phyloP scores from a whole-genome alignment of 2,797 vertebrate species.

The Pteronotus mesoamericanus region DNA sequence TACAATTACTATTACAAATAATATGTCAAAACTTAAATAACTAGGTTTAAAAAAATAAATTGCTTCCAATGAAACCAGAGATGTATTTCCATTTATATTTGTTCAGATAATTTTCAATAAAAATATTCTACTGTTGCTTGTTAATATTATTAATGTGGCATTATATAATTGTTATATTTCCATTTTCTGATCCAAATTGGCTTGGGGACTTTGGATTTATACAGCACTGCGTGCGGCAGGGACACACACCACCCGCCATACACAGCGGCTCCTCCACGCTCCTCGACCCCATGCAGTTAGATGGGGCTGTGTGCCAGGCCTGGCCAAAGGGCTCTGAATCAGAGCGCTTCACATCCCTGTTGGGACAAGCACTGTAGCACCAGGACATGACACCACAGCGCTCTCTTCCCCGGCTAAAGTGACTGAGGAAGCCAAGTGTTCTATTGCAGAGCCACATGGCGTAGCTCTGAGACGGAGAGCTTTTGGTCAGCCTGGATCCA shows the following conservation, averaged over 20 bases:
- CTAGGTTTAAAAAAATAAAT: not conserved
- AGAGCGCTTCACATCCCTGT: not conserved
- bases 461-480: not conserved
- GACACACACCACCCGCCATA: not conserved
- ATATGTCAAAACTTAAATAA: conserved; percentile 16
- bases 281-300: not conserved
- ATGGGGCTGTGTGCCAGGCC: not conserved
- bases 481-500: not conserved
- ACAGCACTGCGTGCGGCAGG: not conserved
- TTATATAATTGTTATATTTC: not conserved
- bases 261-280: not conserved
- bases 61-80: conserved; percentile 11
- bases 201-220: not conserved
- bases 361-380: not conserved
- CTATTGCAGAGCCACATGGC: too few relatives aligned
- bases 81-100: conserved; percentile 20
- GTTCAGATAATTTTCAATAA: not conserved
- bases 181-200: not conserved
- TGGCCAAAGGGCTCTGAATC: not conserved
- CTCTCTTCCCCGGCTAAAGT: not conserved
- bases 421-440: not conserved
- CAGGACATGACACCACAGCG: not conserved
- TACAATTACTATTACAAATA: conserved; percentile 1
- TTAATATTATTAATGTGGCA: not conserved
- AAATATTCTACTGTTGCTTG: not conserved